Percentiles rank a stretch among this genome's conserved stretches.
These are phyloP conservation scores for Tangara arthus DNA, from an alignment of 2,797 vertebrate genomes.

Conservation along the genomic window DNA sequence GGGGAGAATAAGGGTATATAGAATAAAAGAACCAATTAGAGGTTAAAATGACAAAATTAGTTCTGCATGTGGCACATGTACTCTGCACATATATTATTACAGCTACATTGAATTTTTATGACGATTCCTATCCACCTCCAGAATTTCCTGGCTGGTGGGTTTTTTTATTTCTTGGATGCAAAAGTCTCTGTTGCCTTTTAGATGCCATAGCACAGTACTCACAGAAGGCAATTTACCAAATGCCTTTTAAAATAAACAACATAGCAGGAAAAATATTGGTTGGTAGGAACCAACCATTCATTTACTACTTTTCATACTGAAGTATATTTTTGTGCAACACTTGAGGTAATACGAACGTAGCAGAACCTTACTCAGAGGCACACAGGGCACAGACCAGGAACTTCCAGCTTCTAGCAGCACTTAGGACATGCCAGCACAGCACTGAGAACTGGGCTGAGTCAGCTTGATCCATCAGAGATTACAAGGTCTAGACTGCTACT, in stretches of 20 bases:
- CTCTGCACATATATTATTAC: background rate
- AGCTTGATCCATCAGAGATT: background rate
- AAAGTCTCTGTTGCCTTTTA: background rate
- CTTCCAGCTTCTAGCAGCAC: background rate
- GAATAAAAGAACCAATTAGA: background rate
- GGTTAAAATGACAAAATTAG: conserved; percentile 2
- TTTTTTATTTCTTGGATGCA: background rate
- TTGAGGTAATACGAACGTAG: background rate
- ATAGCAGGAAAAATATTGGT: background rate
- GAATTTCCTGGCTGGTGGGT: background rate
- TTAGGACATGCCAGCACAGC: background rate
- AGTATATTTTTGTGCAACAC: background rate
- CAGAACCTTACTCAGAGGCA: background rate
- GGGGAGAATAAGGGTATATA: background rate
- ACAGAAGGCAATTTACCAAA: background rate
- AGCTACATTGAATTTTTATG: conserved; percentile 6
- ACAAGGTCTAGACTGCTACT: background rate
- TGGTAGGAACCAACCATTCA: background rate
- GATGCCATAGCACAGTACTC: background rate
- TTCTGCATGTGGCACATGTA: background rate
- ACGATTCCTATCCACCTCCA: conserved; percentile 32
- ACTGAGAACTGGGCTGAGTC: background rate
- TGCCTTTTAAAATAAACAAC: background rate
- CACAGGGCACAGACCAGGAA: background rate
- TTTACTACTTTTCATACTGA: background rate